Evolutionary conservation across 2,888 invertebrate species (phyloP).

Genomic region (Epistrophe grossulariae): DNA sequence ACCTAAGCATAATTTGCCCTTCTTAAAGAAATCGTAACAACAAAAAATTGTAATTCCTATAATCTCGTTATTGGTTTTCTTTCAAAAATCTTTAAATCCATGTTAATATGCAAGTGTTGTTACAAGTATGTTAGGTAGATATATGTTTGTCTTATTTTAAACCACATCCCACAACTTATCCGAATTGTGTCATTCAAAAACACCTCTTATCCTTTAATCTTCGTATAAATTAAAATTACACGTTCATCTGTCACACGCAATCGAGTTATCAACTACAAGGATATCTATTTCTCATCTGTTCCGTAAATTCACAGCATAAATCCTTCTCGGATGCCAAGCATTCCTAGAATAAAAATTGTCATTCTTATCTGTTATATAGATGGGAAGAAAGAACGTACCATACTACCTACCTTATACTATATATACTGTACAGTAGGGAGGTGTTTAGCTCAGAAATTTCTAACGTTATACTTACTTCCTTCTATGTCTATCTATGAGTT

Average conservation of each 20-base stretch:
- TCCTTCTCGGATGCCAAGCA: slow-evolving; percentile 60
- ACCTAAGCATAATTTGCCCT: no score
- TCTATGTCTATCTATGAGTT: slow-evolving; percentile 62
- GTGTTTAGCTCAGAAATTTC: slow-evolving; percentile 21
- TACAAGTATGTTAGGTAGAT: not conserved
- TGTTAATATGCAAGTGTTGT: slow-evolving; percentile 4
- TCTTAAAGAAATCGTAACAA: not conserved
- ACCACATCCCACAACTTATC: slow-evolving; percentile 25
- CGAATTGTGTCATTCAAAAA: slow-evolving; percentile 36
- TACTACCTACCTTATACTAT: no score
- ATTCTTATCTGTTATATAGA: slow-evolving; percentile 60
- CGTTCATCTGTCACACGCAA: slow-evolving; percentile 59
- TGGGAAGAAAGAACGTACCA: slow-evolving; percentile 11
- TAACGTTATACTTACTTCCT: slow-evolving; percentile 26
- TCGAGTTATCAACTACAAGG: slow-evolving; percentile 45
- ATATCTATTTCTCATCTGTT: slow-evolving; percentile 68
- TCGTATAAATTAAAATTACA: slow-evolving; percentile 72
- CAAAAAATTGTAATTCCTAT: not conserved
- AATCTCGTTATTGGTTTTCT: not conserved
- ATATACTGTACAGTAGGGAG: slow-evolving; percentile 38
- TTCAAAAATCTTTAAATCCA: slow-evolving; percentile 17
- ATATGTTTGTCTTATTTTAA: slow-evolving; percentile 18
- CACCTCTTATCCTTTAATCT: slow-evolving; percentile 66
- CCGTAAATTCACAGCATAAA: slow-evolving; percentile 71
- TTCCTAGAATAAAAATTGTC: slow-evolving; percentile 64